These are phyloP conservation scores for Vipera ursinii DNA, from an alignment of 2,797 vertebrate species.

Conservation along the genomic window DNA sequence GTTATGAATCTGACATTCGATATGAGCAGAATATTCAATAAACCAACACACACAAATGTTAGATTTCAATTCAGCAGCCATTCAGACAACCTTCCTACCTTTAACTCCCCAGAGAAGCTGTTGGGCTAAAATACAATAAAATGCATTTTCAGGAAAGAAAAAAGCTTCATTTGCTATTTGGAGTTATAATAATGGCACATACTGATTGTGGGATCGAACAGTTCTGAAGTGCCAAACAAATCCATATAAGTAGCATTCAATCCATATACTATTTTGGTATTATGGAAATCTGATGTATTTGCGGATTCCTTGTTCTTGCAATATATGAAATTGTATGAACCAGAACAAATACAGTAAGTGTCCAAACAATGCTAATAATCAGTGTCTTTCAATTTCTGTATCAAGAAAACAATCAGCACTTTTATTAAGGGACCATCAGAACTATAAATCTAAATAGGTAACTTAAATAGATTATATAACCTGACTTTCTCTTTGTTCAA, in stretches of 20 bases:
- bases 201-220: neutral
- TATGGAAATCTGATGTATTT: neutral
- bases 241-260: neutral
- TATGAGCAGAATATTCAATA: conserved; percentile 41
- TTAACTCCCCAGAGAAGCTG: conserved; percentile 95
- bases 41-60: conserved; percentile 63
- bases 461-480: neutral
- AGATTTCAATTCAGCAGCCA: conserved; percentile 66
- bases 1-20: conserved; percentile 45
- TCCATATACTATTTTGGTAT: neutral
- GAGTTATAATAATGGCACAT: neutral
- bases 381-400: neutral
- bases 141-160: conserved; percentile 48
- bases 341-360: neutral
- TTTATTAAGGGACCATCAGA: neutral
- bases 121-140: conserved; percentile 89
- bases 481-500: neutral
- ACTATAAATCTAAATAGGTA: neutral
- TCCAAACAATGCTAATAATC: neutral
- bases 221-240: neutral
- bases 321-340: neutral
- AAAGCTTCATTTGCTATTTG: neutral
- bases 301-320: neutral
- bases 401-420: neutral
- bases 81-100: conserved; percentile 80